A percentile compares a stretch with the other conserved stretches of the same genome.
These are phyloP conservation scores for Pissodes strobi DNA, from an alignment of 1,140 invertebrate species.

Conservation along the genomic window DNA sequence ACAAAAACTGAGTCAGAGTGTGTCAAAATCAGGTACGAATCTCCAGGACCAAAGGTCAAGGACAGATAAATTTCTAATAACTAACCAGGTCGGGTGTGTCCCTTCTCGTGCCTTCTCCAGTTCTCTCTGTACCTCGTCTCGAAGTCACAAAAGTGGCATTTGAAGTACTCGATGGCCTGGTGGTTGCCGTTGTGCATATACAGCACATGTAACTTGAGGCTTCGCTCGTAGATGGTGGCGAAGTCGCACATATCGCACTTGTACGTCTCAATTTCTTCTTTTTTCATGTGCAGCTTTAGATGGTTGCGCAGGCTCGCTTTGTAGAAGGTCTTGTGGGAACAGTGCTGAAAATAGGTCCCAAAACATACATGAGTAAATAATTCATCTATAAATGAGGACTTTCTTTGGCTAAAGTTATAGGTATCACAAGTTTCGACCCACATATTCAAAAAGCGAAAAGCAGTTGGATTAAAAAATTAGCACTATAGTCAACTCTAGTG, in stretches of 20 bases:
- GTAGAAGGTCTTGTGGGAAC: conserved; percentile 18
- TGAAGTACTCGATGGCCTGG: conserved; percentile 18
- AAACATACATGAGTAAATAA: too few relatives aligned
- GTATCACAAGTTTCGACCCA: too few relatives aligned
- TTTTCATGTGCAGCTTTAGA: conserved; percentile 21
- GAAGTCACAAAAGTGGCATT: conserved; percentile 23
- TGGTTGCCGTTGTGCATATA: conserved; percentile 21
- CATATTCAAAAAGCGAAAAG: too few relatives aligned
- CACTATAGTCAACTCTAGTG: too few relatives aligned
- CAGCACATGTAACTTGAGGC: conserved; percentile 9
- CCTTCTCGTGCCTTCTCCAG: conserved; percentile 20
- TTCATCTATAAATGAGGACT: too few relatives aligned
- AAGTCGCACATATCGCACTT: conserved; percentile 16
- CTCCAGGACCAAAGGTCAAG: too few relatives aligned
- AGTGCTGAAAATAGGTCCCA: conserved; percentile 21
- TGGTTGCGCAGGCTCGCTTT: conserved; percentile 15
- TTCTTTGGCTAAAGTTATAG: too few relatives aligned
- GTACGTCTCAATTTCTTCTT: conserved; percentile 19
- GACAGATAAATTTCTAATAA: too few relatives aligned
- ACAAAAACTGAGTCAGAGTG: too few relatives aligned
- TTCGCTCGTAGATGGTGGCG: conserved; percentile 19
- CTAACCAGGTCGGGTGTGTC: conserved; percentile 3
- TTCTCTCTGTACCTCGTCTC: conserved; percentile 17
- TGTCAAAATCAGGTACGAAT: too few relatives aligned
- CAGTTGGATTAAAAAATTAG: too few relatives aligned